A percentile compares a stretch with the other conserved stretches of the same genome.
Conservation (phyloP, 2,113 vertebrate genomes). For the Pelobates fuscus region DNA sequence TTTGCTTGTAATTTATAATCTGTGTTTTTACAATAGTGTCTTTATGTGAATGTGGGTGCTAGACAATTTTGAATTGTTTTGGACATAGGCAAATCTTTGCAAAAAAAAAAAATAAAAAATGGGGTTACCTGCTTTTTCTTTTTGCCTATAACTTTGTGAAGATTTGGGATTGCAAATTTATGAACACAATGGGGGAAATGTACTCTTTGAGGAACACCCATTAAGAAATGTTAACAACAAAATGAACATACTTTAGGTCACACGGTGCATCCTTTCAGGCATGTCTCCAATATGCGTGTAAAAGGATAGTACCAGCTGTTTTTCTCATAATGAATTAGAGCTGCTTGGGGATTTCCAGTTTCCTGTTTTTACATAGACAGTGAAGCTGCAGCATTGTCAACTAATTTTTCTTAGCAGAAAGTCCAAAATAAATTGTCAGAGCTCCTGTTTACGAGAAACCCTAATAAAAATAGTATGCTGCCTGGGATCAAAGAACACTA, state of each 20-base stretch:
- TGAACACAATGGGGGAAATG: constrained; percentile 64
- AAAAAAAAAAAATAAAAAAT: no score
- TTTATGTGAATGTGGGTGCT: no score
- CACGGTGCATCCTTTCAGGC: constrained; percentile 72
- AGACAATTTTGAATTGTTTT: no score
- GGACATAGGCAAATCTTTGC: no score
- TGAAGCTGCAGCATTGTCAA: constrained; percentile 69
- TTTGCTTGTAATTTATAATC: no score
- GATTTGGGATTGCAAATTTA: constrained; percentile 40
- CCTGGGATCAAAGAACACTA: constrained; percentile 66
- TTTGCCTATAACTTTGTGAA: no score
- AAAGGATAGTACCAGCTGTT: constrained; percentile 73
- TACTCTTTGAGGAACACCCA: constrained; percentile 65
- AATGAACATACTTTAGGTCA: constrained; percentile 56
- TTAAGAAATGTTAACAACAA: constrained; percentile 69
- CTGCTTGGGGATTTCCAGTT: constrained; percentile 79
- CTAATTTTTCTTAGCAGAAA: constrained; percentile 75
- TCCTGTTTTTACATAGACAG: constrained; percentile 80
- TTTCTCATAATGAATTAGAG: constrained; percentile 77
- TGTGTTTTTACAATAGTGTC: no score
- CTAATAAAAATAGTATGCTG: constrained; percentile 68
- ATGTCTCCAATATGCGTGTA: constrained; percentile 64
- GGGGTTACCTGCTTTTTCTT: no score
- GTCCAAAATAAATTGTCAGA: constrained; percentile 73
- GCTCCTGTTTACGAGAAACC: constrained; percentile 59